These are phyloP conservation scores for Muschampia plurimacula DNA, from an alignment of 2,888 invertebrate species.

Conservation along the genomic window DNA sequence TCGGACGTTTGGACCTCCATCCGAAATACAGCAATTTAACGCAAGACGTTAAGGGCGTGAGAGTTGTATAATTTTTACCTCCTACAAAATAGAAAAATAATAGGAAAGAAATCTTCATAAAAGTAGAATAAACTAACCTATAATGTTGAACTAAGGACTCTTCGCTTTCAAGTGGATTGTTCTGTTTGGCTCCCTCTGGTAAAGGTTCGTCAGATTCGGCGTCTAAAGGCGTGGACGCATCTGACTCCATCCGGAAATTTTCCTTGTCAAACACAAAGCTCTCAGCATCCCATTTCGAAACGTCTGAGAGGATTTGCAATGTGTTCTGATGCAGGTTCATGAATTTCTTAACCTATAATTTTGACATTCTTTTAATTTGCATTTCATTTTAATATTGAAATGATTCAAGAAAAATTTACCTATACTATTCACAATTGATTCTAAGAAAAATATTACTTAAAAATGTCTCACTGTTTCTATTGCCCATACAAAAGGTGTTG, in stretches of 20 bases:
- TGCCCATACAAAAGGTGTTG: too few species aligned
- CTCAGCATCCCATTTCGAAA: slow-evolving; percentile 85
- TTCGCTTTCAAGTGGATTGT: slow-evolving; percentile 81
- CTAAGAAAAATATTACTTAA: too few species aligned
- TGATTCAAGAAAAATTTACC: neutral
- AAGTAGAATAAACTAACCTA: slow-evolving; percentile 57
- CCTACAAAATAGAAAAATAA: too few species aligned
- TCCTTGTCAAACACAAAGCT: slow-evolving; percentile 85
- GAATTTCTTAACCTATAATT: slow-evolving; percentile 81
- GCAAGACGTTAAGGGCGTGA: too few species aligned
- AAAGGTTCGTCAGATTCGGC: slow-evolving; percentile 83
- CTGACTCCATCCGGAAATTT: slow-evolving; percentile 81
- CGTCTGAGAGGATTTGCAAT: slow-evolving; percentile 83
- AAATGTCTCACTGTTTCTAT: too few species aligned
- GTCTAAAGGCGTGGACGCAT: slow-evolving; percentile 69
- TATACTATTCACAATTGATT: too few species aligned
- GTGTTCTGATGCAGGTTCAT: slow-evolving; percentile 86
- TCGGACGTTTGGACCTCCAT: too few species aligned
- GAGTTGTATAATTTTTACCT: too few species aligned
- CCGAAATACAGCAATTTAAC: too few species aligned
- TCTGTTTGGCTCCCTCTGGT: slow-evolving; percentile 66
- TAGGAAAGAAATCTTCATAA: too few species aligned
- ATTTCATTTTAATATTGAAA: neutral
- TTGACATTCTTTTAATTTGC: neutral
- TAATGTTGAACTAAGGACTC: slow-evolving; percentile 79